Percentiles rank a stretch among this genome's conserved stretches.
phyloP scores from a whole-genome alignment of 2,888 invertebrate species.

The Monochamus alternatus region DNA sequence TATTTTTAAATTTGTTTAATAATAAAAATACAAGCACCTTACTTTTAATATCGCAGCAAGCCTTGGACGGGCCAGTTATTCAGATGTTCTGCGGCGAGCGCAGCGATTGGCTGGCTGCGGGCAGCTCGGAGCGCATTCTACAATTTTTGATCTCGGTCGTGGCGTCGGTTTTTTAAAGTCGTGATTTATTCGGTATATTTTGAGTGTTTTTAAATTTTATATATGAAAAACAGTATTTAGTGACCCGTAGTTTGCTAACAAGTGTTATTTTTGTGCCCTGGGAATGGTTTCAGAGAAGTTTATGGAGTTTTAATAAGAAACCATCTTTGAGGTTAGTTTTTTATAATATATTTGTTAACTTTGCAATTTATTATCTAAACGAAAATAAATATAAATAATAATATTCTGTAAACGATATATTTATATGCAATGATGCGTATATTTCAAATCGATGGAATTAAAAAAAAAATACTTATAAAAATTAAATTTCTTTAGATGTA shows the following conservation, averaged over 20 bases:
- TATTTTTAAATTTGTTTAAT: too few relatives aligned
- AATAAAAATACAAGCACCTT: slow-evolving; percentile 14
- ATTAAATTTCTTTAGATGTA: too few relatives aligned
- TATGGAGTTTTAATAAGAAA: neutral
- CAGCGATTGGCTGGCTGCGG: slow-evolving; percentile 20
- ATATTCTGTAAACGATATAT: too few relatives aligned
- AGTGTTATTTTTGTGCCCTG: neutral
- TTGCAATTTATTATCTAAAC: too few relatives aligned
- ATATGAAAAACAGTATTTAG: neutral
- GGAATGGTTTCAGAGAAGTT: neutral
- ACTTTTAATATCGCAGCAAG: slow-evolving; percentile 32
- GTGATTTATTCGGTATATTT: neutral
- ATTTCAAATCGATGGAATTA: too few relatives aligned
- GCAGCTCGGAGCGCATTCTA: neutral
- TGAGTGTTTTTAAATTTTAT: neutral
- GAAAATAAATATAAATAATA: too few relatives aligned
- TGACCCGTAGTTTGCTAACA: neutral
- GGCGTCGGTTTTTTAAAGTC: neutral
- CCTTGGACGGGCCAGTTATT: slow-evolving; percentile 21
- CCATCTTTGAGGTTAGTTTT: neutral
- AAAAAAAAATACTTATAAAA: too few relatives aligned
- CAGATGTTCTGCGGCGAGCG: slow-evolving; percentile 23
- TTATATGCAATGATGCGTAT: too few relatives aligned
- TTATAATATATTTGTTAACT: too few relatives aligned
- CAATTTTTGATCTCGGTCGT: neutral